Base-by-base conservation (phyloP, 92 coral and sea anemone genomes). In the Porites evermanni region DNA sequence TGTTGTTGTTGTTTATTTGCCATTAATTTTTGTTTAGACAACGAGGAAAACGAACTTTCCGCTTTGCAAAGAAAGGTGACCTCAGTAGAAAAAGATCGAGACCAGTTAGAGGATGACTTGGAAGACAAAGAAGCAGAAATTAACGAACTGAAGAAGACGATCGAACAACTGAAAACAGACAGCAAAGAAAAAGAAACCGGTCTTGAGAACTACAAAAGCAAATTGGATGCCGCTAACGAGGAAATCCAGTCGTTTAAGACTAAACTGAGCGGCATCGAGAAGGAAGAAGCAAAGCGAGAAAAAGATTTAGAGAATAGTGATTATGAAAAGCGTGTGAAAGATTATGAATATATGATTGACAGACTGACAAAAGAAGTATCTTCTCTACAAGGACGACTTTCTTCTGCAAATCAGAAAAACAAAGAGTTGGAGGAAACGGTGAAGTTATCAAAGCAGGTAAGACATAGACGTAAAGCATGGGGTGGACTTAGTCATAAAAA, bases 291-390 rank as follows among this genome's bases (percentile, higher is more conserved):
- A 17, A 59, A 23, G 78, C 16, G 5, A 1, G 67, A 17, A 12
- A 74, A 67, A 16, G 81, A 54, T 10, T 11, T 13, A 12, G 12
- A 53, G 12, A 58, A 20, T 0, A 56, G 3, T 6, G 76, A 70
- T 8, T 21, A 53, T 21, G 71, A 69, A 44, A 38, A 56, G 67
- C 63, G 38, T 29, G 13, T 50, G 29, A 19, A 53, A 18, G 89
- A 92, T 68, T 81, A 90, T 85, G 91, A 93, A 74, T 86, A 91
- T n/a, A 79, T 86, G 12, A 84, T 88, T 56, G 86, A 86, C 14
- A 93, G 78, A 54, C 86, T 94, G 79, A 90, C 84, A 66, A 87
- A 89, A n/a, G 98, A 94, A 79, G 90, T 93, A 13, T 76, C 88
- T 58, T 65, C 85, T 63, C 79, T 94, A 58, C 90, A 84, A 83